Conservation (phyloP, 2,888 invertebrate species). For the Hermodice carunculata region DNA sequence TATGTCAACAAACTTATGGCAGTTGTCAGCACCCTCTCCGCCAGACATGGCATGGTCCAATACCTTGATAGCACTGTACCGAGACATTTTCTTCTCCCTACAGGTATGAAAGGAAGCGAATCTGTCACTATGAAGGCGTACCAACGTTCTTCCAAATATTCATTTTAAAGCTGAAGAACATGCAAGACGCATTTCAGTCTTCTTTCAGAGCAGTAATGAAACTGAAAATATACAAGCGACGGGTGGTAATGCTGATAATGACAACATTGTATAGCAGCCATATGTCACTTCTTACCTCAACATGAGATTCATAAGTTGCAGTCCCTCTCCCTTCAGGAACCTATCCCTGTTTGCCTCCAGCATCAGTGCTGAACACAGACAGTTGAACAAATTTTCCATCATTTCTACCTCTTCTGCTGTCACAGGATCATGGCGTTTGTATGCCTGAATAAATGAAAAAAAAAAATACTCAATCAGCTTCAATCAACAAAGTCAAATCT, state of each 20-base stretch:
- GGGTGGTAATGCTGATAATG: too few relatives aligned
- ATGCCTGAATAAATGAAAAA: conserved; percentile 75
- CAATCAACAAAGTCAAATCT: too few relatives aligned
- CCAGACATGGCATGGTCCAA: conserved; percentile 98
- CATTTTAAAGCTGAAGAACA: too few relatives aligned
- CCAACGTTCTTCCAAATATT: too few relatives aligned
- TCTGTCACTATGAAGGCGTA: too few relatives aligned
- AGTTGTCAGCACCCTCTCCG: conserved; percentile 90
- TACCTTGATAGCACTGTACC: conserved; percentile 96
- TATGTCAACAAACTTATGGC: conserved; percentile 97
- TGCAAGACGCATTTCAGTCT: too few relatives aligned
- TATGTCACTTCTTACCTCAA: conserved; percentile 75
- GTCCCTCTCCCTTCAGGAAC: conserved; percentile 95
- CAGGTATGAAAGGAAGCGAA: too few relatives aligned
- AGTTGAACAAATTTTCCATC: conserved; percentile 99
- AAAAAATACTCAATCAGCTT: too few relatives aligned
- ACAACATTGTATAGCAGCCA: too few relatives aligned
- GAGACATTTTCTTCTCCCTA: conserved; percentile 87
- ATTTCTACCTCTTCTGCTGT: conserved; percentile 95
- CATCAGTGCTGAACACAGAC: conserved; percentile 94
- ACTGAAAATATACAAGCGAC: not conserved
- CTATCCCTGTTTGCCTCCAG: conserved; percentile 83
- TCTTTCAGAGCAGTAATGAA: too few relatives aligned
- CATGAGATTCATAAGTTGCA: conserved; percentile 99
- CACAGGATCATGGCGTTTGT: conserved; percentile 93